Conservation (phyloP, 1,140 invertebrate genomes). For the Akabosia matsudoensis region DNA sequence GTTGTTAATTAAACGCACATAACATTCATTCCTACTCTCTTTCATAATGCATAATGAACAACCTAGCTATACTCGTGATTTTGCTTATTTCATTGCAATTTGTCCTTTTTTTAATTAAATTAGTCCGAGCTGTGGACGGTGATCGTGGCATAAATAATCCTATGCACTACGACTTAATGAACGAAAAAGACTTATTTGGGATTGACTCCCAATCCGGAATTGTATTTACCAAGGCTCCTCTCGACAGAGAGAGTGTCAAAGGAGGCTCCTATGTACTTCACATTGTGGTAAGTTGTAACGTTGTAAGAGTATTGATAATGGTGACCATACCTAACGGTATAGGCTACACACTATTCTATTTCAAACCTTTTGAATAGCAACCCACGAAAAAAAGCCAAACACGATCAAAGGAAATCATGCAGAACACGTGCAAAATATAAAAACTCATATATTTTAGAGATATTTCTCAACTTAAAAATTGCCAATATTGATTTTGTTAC, state of each 20-base stretch:
- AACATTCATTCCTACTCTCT: no score
- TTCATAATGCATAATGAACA: no score
- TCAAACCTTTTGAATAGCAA: no score
- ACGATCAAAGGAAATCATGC: neutral
- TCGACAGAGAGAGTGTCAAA: conserved; percentile 79
- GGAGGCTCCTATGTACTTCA: conserved; percentile 80
- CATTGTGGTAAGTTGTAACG: conserved; percentile 64
- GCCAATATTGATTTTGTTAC: no score
- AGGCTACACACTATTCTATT: no score
- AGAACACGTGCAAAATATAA: neutral
- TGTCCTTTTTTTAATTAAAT: conserved; percentile 46
- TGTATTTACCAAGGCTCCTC: conserved; percentile 68
- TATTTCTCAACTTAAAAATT: no score
- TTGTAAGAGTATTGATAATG: no score
- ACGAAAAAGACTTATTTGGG: conserved; percentile 67
- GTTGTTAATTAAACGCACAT: conserved; percentile 56
- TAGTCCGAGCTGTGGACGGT: conserved; percentile 85
- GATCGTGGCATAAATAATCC: conserved; percentile 86
- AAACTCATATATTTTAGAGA: no score
- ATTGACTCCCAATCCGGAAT: conserved; percentile 76
- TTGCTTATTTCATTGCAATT: conserved; percentile 18
- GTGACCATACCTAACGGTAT: no score
- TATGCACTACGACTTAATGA: conserved; percentile 75
- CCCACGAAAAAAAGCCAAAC: neutral
- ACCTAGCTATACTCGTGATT: no score